Conservation (phyloP, 2,113 vertebrate species). For the Choloepus hoffmanni region DNA sequence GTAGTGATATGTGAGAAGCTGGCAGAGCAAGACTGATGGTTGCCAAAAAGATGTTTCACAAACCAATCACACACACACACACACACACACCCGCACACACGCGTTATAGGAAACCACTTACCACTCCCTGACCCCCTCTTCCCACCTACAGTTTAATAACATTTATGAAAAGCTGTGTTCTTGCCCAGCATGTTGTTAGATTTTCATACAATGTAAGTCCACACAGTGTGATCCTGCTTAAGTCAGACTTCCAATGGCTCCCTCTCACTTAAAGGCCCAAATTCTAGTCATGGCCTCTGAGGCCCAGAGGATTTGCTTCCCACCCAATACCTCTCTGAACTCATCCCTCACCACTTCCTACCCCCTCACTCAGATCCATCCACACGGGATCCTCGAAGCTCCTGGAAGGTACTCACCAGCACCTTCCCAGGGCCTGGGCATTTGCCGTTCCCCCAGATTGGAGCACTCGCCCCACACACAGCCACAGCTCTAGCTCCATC, state of each 20-base stretch:
- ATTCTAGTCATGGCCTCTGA: not conserved
- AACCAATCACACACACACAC: not conserved
- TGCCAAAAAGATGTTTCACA: not conserved
- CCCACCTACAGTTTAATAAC: not conserved
- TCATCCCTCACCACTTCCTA: not conserved
- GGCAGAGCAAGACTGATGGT: fast-evolving
- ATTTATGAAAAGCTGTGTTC: not conserved
- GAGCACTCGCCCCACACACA: not conserved
- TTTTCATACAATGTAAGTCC: not conserved
- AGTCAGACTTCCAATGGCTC: not conserved
- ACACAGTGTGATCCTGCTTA: fast-evolving
- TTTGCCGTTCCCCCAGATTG: fast-evolving
- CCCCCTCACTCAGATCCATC: not conserved
- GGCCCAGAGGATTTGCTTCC: not conserved
- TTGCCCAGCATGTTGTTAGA: not conserved
- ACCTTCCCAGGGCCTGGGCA: fast-evolving
- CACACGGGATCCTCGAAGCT: not conserved
- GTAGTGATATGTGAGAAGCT: fast-evolving
- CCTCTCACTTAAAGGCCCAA: not conserved
- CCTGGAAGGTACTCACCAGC: not conserved
- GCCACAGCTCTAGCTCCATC: fast-evolving
- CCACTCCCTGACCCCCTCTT: not conserved
- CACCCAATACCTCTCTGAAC: not conserved
- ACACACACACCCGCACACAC: not conserved
- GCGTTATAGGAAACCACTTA: not conserved